Conservation (phyloP, 2,113 vertebrate genomes). For the Apteryx owenii region DNA sequence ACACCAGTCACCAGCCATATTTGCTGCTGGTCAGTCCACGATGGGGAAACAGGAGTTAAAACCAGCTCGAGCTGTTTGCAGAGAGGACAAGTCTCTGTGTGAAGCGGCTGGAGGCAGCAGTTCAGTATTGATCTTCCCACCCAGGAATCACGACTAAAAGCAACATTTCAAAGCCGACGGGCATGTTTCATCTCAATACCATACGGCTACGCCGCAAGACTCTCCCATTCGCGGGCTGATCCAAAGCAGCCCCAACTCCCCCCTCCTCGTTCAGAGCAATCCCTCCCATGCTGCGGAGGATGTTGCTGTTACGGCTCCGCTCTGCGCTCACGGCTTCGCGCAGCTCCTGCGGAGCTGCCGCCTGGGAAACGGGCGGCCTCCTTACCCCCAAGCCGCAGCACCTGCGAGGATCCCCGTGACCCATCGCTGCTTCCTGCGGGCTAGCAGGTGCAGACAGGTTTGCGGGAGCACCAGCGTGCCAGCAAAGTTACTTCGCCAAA, state of each 20-base stretch:
- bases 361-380: neutral
- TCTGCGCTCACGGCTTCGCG: too few relatives aligned
- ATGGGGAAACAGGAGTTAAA: neutral
- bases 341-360: too few relatives aligned
- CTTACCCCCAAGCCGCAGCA: accelerated
- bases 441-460: too few relatives aligned
- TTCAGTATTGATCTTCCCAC: neutral
- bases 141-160: neutral
- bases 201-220: too few relatives aligned
- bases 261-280: too few relatives aligned
- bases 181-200: too few relatives aligned
- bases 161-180: too few relatives aligned
- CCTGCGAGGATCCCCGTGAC: accelerated
- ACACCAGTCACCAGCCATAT: too few relatives aligned
- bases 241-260: too few relatives aligned
- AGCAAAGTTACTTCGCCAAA: accelerated
- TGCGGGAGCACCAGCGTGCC: neutral
- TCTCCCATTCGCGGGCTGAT: too few relatives aligned
- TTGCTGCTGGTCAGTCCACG: neutral
- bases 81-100: neutral
- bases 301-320: too few relatives aligned
- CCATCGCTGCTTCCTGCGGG: neutral
- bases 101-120: neutral
- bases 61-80: neutral
- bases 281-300: too few relatives aligned